Percentiles rank a stretch among this genome's conserved stretches.
phyloP scores from a whole-genome alignment of 2,797 vertebrate genomes.

The Microhierax caerulescens region DNA sequence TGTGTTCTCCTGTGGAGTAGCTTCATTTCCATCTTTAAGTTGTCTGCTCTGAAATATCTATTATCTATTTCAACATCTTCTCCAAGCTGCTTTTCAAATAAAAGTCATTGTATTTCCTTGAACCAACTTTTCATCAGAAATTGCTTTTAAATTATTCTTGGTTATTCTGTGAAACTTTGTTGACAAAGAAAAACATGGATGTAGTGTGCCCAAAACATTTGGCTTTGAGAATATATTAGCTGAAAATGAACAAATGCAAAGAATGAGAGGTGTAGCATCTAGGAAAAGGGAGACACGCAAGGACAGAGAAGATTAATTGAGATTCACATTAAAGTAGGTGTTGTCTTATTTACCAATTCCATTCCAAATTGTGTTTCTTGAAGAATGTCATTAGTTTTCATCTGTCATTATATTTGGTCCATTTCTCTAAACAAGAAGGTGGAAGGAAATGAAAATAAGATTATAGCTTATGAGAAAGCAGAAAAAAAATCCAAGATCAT shows the following conservation, averaged over 20 bases:
- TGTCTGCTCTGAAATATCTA: neutral
- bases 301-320: neutral
- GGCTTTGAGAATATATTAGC: neutral
- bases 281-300: neutral
- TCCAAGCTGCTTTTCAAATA: neutral
- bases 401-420: neutral
- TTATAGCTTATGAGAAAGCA: neutral
- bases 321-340: neutral
- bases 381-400: neutral
- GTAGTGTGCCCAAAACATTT: neutral
- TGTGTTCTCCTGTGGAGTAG: neutral
- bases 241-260: neutral
- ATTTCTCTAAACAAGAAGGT: neutral
- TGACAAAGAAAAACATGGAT: neutral
- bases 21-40: neutral
- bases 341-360: neutral
- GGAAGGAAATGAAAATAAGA: neutral
- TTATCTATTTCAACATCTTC: neutral
- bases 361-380: neutral
- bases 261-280: neutral
- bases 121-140: neutral
- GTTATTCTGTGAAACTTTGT: neutral
- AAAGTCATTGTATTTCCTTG: neutral
- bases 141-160: neutral
- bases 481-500: neutral